Percentiles rank a stretch among this genome's conserved stretches.
phyloP scores from a whole-genome alignment of 2,888 invertebrate species.

The Xestia xanthographa region DNA sequence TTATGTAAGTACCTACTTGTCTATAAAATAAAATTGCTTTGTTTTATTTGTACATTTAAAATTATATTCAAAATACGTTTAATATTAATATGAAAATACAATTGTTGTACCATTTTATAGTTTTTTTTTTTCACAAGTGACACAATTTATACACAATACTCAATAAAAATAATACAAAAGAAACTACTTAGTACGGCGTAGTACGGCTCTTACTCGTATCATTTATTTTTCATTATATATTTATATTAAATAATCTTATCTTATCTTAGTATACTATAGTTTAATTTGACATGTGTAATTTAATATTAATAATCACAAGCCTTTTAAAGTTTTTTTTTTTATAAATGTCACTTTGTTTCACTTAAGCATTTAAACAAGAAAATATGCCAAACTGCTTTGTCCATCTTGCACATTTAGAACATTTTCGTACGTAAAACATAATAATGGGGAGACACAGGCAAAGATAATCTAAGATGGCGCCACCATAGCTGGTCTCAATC shows the following conservation, averaged over 20 bases:
- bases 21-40: conserved; percentile 43
- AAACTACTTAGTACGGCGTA: background rate
- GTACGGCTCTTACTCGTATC: conserved; percentile 24
- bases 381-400: background rate
- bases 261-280: background rate
- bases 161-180: conserved; percentile 25
- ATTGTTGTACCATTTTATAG: conserved; percentile 34
- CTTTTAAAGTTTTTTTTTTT: conserved; percentile 24
- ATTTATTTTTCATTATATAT: background rate
- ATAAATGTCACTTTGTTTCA: background rate
- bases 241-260: background rate
- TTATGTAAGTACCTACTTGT: conserved; percentile 52
- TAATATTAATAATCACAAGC: conserved; percentile 54
- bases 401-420: background rate
- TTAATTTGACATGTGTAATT: conserved; percentile 23
- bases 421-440: background rate
- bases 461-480: no score
- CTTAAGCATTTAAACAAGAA: conserved; percentile 18
- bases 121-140: background rate
- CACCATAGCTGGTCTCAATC: no score
- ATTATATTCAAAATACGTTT: conserved; percentile 27
- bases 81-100: conserved; percentile 21
- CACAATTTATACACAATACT: conserved; percentile 18
- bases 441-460: no score
- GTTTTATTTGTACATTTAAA: conserved; percentile 40